Percentiles rank a stretch among this genome's conserved stretches.
These are phyloP conservation scores for Clarias batrachus DNA, from an alignment of 2,113 vertebrate genomes.

Conservation along the genomic window DNA sequence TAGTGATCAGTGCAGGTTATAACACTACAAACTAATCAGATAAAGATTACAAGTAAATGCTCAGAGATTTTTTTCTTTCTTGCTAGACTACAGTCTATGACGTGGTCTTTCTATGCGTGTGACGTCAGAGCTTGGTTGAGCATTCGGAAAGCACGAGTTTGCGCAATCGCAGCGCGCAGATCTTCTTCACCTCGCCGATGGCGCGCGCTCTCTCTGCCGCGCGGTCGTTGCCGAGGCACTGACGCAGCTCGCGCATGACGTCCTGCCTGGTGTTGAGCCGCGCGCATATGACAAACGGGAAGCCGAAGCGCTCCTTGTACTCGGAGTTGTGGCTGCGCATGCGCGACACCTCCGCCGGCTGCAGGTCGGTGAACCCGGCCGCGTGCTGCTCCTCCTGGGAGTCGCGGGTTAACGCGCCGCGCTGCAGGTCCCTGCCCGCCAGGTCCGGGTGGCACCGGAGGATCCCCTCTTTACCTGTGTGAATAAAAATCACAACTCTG, in stretches of 20 bases:
- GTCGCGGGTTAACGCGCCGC: conserved; percentile 70
- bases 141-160: conserved; percentile 57
- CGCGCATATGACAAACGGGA: conserved; percentile 82
- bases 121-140: conserved; percentile 46
- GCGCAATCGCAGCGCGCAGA: conserved; percentile 72
- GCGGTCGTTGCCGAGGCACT: conserved; percentile 59
- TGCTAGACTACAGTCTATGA: no score
- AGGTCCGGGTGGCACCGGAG: conserved; percentile 82
- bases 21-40: not conserved
- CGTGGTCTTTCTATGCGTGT: not conserved
- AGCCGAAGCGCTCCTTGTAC: conserved; percentile 79
- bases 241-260: conserved; percentile 65
- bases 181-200: conserved; percentile 80
- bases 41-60: not conserved
- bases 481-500: not conserved
- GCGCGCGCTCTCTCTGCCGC: conserved; percentile 67
- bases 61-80: not conserved
- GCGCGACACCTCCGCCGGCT: conserved; percentile 51
- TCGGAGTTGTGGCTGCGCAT: conserved; percentile 69
- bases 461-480: conserved; percentile 79
- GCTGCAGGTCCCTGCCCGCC: conserved; percentile 74
- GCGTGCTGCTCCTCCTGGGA: conserved; percentile 74
- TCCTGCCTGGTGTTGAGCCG: conserved; percentile 66
- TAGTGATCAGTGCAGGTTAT: not conserved
- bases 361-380: conserved; percentile 72